phyloP scores from a whole-genome alignment of 1,140 invertebrate species.

The Acyrthosiphon pisum region DNA sequence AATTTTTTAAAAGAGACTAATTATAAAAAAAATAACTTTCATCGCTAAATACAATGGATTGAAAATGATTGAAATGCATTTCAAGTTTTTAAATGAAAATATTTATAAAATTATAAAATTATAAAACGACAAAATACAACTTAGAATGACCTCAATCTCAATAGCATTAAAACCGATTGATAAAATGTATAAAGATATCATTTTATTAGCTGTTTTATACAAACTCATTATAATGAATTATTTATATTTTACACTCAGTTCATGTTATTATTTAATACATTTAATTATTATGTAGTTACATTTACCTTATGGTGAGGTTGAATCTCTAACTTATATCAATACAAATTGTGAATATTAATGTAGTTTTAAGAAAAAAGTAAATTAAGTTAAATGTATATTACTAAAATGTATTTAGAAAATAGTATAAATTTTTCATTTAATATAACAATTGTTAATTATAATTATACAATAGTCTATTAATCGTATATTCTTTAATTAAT shows the following conservation, averaged over 20 bases:
- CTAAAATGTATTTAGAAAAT: background rate
- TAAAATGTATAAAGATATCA: background rate
- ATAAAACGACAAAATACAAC: background rate
- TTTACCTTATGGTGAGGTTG: background rate
- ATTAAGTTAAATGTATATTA: background rate
- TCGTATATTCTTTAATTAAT: background rate
- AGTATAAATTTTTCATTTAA: background rate
- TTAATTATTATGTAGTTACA: background rate
- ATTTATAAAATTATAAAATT: no score
- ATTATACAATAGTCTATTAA: background rate
- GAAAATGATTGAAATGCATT: background rate
- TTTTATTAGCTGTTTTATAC: background rate
- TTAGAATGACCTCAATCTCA: background rate
- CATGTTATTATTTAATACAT: background rate
- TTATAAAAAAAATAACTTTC: background rate
- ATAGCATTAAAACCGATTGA: background rate
- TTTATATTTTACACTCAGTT: background rate
- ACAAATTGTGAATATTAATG: background rate
- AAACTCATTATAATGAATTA: background rate
- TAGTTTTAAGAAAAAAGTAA: background rate
- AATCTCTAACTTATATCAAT: background rate
- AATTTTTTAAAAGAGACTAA: no score
- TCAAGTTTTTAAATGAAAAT: background rate
- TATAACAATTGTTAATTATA: background rate
- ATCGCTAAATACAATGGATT: background rate